phyloP scores from a whole-genome alignment of 2,888 invertebrate species.

The Catocala nupta region DNA sequence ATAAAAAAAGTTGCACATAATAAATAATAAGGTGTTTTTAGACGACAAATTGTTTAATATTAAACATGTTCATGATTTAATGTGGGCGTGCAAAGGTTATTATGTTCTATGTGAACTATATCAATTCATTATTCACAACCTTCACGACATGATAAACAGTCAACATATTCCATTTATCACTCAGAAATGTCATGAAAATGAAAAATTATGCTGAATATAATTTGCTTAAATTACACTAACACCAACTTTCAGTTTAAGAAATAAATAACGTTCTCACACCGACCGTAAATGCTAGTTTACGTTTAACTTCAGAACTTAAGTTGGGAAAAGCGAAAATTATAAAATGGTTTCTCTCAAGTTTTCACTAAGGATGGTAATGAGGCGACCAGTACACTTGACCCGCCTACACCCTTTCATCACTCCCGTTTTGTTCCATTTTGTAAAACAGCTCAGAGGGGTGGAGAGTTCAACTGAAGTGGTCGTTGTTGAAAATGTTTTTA shows the following conservation, averaged over 20 bases:
- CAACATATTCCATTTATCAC: slow-evolving; percentile 28
- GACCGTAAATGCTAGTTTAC: slow-evolving; percentile 42
- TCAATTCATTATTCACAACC: slow-evolving; percentile 15
- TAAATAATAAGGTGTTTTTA: not conserved
- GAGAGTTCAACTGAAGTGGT: slow-evolving; percentile 44
- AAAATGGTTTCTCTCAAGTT: slow-evolving; percentile 63
- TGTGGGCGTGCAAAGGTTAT: not conserved
- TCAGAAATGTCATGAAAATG: slow-evolving; percentile 35
- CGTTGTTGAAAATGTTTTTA: slow-evolving; percentile 61
- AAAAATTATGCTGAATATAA: slow-evolving; percentile 39
- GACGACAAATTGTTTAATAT: not conserved
- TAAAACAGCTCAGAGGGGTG: slow-evolving; percentile 21
- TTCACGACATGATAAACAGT: slow-evolving; percentile 35
- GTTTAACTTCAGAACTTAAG: slow-evolving; percentile 40
- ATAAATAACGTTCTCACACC: slow-evolving; percentile 39
- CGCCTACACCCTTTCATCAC: slow-evolving; percentile 27
- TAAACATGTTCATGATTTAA: not conserved
- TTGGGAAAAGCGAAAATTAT: slow-evolving; percentile 56
- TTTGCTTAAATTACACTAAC: slow-evolving; percentile 37
- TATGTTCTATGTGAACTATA: not conserved
- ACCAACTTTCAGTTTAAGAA: slow-evolving; percentile 33
- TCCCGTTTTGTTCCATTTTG: slow-evolving; percentile 25
- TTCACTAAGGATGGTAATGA: slow-evolving; percentile 55
- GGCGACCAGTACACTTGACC: slow-evolving; percentile 50
- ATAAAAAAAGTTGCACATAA: too few relatives aligned